Base-by-base conservation (phyloP, 2,113 vertebrate genomes). In the Cyanoramphus novaezelandiae region DNA sequence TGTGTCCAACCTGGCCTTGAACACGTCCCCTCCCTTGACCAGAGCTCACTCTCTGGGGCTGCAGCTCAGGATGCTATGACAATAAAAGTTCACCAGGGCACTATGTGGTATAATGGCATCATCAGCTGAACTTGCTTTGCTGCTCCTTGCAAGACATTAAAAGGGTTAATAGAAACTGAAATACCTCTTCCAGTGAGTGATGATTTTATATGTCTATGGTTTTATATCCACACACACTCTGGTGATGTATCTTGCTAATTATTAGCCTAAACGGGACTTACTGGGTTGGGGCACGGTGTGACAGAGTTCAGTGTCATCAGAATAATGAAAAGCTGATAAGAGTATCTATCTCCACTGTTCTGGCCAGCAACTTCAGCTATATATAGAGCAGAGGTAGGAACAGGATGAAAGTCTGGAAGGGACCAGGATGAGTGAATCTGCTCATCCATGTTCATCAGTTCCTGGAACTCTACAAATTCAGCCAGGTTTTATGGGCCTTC, bases 81-180 rank as follows among this genome's bases (percentile, higher is more conserved):
- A 24, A 23, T 13, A 62, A n/a, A 76, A 65, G 57, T 8, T n/a
- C 65, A 68, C 55, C 52, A 10, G 8, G 50, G n/a, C 59, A 21
- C 9, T 3, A 1, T 24, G 17, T 1, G 35, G 23, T 33, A 8
- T 4, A 13, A 71, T 2, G 39, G 11, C 21, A 11, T 0, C 6
- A 83, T 0, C 6, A 83, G 17, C 11, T 44, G 53, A 79, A 46
- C 35, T 19, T 8, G 17, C 31, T 2, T 13, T 14, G 3, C 31
- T 15, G 65, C 57, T 49, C 33, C 25, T 39, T 76, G 23, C 28
- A n/a, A 7, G 17, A 13, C 10, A 31, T 88, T 3, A 15, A 23
- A 28, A 0, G 6, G 16, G 19, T 92, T 86, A 53, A 81, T 24
- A 18, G 18, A 27, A 71, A 28, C 28, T 13, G 8, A 41, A 65